A percentile compares a stretch with the other conserved stretches of the same genome.
phyloP scores from a whole-genome alignment of 1,140 invertebrate species.

The Mamestra configurata region DNA sequence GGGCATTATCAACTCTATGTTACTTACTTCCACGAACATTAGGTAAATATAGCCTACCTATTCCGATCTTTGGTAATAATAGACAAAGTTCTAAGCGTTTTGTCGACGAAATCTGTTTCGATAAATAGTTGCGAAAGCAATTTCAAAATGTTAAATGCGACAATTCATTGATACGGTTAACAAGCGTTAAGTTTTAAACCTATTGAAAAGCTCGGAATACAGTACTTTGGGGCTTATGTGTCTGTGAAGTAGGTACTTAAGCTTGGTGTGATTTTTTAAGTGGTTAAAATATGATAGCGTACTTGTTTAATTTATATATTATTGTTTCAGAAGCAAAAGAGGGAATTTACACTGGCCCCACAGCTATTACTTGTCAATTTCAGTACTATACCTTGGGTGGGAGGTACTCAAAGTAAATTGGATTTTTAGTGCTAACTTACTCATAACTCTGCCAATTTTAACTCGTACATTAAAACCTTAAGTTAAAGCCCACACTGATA shows the following conservation, averaged over 20 bases:
- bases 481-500: no score
- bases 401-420: no score
- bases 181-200: slow-evolving; percentile 24
- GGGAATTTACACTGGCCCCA: neutral
- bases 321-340: neutral
- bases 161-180: slow-evolving; percentile 42
- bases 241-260: slow-evolving; percentile 5
- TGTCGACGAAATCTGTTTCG: slow-evolving; percentile 31
- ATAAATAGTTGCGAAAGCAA: slow-evolving; percentile 12
- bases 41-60: no score
- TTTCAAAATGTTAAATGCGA: slow-evolving; percentile 36
- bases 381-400: no score
- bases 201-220: slow-evolving; percentile 29
- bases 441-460: no score
- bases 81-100: slow-evolving; percentile 25
- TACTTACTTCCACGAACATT: no score
- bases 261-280: slow-evolving; percentile 18
- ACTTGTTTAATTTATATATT: neutral
- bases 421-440: no score
- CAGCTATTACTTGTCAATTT: no score
- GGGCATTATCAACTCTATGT: no score
- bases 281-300: slow-evolving; percentile 7
- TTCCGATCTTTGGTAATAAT: no score
- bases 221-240: slow-evolving; percentile 3
- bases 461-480: no score